These are phyloP conservation scores for Lagopus muta DNA, from an alignment of 2,113 vertebrate genomes.

Conservation along the genomic window DNA sequence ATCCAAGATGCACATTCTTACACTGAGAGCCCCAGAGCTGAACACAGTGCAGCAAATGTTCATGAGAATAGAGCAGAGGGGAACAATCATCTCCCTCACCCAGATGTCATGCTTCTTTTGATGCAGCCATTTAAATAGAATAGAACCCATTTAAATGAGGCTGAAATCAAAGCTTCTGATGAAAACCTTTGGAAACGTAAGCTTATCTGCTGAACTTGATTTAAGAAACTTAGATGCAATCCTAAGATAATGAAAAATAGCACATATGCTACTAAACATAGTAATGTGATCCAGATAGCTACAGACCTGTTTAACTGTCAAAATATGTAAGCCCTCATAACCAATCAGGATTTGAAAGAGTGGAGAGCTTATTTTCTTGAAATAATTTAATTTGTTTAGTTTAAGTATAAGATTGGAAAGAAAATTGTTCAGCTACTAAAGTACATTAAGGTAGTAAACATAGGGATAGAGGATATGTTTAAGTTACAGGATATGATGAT, in stretches of 20 bases:
- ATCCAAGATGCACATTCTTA: too few species aligned
- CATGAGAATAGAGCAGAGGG: too few species aligned
- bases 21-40: too few species aligned
- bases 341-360: background rate
- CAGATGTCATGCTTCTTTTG: background rate
- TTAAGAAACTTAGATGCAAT: background rate
- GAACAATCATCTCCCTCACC: too few species aligned
- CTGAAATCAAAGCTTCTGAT: background rate
- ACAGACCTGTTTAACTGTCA: background rate
- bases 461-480: background rate
- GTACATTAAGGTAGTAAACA: background rate
- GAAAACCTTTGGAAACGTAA: background rate
- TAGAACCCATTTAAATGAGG: background rate
- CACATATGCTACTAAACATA: background rate
- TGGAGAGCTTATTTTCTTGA: background rate
- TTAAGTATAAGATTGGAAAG: background rate
- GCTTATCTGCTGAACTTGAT: background rate
- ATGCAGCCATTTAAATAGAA: too few species aligned
- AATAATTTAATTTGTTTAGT: background rate
- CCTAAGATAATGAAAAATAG: background rate
- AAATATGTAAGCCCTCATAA: background rate
- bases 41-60: background rate
- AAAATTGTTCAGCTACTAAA: background rate
- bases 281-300: background rate
- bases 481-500: background rate